phyloP scores from a whole-genome alignment of 1,140 invertebrate genomes.

The Sminthurides bifidus region DNA sequence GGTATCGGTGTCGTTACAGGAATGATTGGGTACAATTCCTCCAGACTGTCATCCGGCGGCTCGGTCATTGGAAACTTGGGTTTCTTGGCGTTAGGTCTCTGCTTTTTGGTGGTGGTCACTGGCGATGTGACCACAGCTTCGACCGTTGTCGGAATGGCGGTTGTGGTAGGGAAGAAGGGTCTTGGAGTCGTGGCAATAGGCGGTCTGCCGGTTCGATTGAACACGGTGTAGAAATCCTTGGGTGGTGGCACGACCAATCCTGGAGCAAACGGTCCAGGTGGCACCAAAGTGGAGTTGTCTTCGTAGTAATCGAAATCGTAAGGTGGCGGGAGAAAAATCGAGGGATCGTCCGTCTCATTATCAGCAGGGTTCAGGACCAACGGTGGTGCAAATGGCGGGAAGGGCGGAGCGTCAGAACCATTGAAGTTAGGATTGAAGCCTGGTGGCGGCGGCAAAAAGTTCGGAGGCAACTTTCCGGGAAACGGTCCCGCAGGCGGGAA shows the following conservation, averaged over 20 bases:
- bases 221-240: slow-evolving; percentile 63
- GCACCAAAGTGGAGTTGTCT: slow-evolving; percentile 61
- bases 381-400: slow-evolving; percentile 55
- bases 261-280: slow-evolving; percentile 70
- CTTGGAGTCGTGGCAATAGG: neutral
- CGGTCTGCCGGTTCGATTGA: slow-evolving; percentile 38
- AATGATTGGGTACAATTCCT: slow-evolving; percentile 10
- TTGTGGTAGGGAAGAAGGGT: neutral
- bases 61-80: slow-evolving; percentile 31
- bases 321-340: slow-evolving; percentile 75
- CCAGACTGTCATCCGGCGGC: slow-evolving; percentile 28
- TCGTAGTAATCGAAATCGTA: slow-evolving; percentile 72
- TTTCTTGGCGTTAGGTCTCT: slow-evolving; percentile 29
- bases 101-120: neutral
- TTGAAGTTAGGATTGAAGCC: slow-evolving; percentile 21
- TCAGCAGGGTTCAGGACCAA: slow-evolving; percentile 37
- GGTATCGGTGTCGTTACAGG: slow-evolving; percentile 16
- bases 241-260: slow-evolving; percentile 76
- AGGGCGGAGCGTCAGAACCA: slow-evolving; percentile 40
- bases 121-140: neutral
- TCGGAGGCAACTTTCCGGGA: neutral
- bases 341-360: slow-evolving; percentile 66
- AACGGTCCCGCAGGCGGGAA: too few species aligned
- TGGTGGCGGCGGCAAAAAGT: slow-evolving; percentile 19
- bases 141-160: neutral